Percentiles rank a stretch among this genome's conserved stretches.
Conservation (phyloP, 2,113 vertebrate species). For the rat (Rattus norvegicus) region DNA sequence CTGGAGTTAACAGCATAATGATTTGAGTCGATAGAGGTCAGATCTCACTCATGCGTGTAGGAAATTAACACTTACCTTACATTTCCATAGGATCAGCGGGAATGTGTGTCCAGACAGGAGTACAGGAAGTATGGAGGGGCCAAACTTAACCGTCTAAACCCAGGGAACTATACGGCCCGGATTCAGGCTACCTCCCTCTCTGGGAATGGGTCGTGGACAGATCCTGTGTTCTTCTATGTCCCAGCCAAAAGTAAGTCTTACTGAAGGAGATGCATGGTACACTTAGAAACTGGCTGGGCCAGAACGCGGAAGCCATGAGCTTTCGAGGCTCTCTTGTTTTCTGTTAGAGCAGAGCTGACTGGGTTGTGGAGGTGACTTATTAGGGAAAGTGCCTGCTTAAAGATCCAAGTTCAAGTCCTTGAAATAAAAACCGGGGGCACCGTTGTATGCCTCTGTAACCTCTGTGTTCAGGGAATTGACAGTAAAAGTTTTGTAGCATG, state of each 20-base stretch:
- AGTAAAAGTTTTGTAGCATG: no score
- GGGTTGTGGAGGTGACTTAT: not conserved
- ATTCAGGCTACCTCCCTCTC: constrained; percentile 96
- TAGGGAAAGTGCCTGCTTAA: not conserved
- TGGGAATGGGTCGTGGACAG: constrained; percentile 98
- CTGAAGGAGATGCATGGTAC: no score
- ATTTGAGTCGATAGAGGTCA: not conserved
- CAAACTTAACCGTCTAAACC: constrained; percentile 91
- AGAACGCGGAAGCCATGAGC: not conserved
- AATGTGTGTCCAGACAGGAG: constrained; percentile 95
- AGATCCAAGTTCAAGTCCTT: not conserved
- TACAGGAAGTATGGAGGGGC: constrained; percentile 92
- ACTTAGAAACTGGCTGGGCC: fast-evolving
- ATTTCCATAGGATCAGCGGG: constrained; percentile 89
- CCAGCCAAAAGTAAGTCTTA: constrained; percentile 91
- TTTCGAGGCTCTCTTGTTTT: not conserved
- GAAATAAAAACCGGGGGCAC: not conserved
- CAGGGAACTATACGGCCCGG: constrained; percentile 95
- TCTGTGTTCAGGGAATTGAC: not conserved
- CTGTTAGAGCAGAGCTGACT: no score
- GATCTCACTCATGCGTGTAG: not conserved
- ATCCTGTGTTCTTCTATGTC: constrained; percentile 94
- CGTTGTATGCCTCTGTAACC: not conserved
- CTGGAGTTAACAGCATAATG: no score
- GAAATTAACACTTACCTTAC: not conserved